These are phyloP conservation scores for Brotula barbata DNA, from an alignment of 2,797 vertebrate genomes.

Conservation along the genomic window DNA sequence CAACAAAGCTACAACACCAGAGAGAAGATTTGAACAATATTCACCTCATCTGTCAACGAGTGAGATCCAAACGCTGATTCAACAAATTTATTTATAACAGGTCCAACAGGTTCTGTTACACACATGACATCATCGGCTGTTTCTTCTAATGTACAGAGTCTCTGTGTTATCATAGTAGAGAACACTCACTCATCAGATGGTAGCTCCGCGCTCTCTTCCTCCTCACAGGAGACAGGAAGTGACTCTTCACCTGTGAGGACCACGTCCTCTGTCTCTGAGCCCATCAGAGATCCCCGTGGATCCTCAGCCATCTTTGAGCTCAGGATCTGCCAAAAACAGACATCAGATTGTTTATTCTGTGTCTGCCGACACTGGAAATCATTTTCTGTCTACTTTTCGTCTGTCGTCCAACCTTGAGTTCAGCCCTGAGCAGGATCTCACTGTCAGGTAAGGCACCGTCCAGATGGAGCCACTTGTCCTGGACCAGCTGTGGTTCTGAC, in stretches of 20 bases:
- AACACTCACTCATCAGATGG: conserved; percentile 61
- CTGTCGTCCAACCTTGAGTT: conserved; percentile 81
- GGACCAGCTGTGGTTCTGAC: conserved; percentile 75
- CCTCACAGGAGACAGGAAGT: conserved; percentile 36
- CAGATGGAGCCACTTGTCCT: conserved; percentile 86
- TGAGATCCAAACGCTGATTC: not conserved
- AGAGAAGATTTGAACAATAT: not conserved
- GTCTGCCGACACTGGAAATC: not conserved
- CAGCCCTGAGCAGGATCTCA: conserved; percentile 85
- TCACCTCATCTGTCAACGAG: not conserved
- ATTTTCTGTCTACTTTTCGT: not conserved
- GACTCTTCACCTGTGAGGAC: conserved; percentile 21
- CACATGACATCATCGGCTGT: too few species aligned
- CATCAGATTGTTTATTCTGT: not conserved
- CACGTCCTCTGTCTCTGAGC: conserved; percentile 43
- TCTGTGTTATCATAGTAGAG: conserved; percentile 6
- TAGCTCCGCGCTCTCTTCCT: conserved; percentile 47
- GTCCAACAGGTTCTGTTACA: not conserved
- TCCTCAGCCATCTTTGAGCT: conserved; percentile 69
- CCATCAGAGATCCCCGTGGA: conserved; percentile 37
- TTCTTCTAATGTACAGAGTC: too few species aligned
- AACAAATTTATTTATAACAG: too few species aligned
- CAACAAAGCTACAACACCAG: conserved; percentile 37
- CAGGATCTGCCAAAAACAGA: conserved; percentile 70
- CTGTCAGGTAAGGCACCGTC: conserved; percentile 75